Evolutionary conservation across 2,797 vertebrate genomes (phyloP).

Genomic region (Lithobates pipiens): DNA sequence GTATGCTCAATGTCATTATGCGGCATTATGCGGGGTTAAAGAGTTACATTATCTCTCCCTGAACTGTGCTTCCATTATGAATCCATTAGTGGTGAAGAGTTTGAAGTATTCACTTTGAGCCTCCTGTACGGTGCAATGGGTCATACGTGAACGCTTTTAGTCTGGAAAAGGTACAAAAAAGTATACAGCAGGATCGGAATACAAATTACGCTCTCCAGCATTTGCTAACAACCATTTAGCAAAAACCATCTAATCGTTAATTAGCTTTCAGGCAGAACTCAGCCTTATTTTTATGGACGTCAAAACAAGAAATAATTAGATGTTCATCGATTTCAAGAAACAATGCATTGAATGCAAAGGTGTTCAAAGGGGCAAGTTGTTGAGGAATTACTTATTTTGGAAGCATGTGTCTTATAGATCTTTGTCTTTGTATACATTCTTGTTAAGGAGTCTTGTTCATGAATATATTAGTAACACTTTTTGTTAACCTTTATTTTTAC

Average conservation of each 20-base stretch:
- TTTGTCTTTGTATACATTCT: neutral
- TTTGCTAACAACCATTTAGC: constrained; percentile 28
- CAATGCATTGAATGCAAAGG: constrained; percentile 22
- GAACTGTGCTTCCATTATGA: constrained; percentile 43
- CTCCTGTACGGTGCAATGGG: constrained; percentile 30
- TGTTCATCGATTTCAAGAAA: constrained; percentile 26
- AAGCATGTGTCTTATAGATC: neutral
- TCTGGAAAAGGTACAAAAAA: constrained; percentile 31
- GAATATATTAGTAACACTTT: too few relatives aligned
- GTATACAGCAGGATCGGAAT: constrained; percentile 6
- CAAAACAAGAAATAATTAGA: constrained; percentile 46
- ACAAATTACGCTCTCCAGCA: neutral
- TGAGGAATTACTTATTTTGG: neutral
- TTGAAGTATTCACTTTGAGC: constrained; percentile 39
- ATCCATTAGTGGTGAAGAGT: constrained; percentile 46
- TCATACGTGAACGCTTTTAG: constrained; percentile 54
- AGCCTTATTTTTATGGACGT: constrained; percentile 12
- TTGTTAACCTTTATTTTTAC: too few relatives aligned
- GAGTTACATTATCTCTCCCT: constrained; percentile 2
- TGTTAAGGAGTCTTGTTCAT: too few relatives aligned
- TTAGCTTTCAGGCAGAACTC: constrained; percentile 15
- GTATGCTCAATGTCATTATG: constrained; percentile 27
- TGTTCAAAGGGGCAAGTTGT: neutral
- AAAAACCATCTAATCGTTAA: constrained; percentile 37
- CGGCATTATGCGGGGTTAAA: constrained; percentile 41